Conservation (phyloP, 2,888 invertebrate genomes). For the Glyphotaelius pellucidus region DNA sequence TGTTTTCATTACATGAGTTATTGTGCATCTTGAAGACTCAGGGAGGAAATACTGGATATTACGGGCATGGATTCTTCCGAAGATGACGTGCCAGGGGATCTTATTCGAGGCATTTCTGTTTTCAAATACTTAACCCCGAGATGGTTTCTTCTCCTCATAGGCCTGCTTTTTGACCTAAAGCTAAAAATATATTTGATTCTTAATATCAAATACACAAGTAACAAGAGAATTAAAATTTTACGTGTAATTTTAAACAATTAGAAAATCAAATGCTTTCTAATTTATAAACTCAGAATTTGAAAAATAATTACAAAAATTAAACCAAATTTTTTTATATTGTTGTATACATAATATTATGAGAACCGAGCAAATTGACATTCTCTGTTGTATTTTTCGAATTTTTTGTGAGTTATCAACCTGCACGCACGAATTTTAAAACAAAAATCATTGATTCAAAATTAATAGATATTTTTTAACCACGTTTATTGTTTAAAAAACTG, state of each 20-base stretch:
- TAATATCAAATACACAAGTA: background rate
- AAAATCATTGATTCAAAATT: too few species aligned
- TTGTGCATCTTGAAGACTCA: background rate
- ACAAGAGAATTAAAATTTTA: background rate
- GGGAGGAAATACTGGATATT: background rate
- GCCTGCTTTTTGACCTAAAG: background rate
- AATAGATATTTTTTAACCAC: too few species aligned
- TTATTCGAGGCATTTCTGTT: background rate
- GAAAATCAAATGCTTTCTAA: too few species aligned
- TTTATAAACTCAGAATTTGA: background rate
- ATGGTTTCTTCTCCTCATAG: background rate
- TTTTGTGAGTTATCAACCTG: too few species aligned
- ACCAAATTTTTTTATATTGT: too few species aligned
- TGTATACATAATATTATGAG: background rate
- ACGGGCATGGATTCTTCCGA: background rate
- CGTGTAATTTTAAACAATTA: background rate
- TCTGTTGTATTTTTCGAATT: background rate
- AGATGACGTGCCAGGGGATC: background rate
- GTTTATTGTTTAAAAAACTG: too few species aligned
- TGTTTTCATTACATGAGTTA: background rate
- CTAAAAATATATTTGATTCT: background rate
- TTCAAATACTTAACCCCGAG: background rate
- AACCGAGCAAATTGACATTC: background rate
- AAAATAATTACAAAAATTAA: too few species aligned
- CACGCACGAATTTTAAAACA: too few species aligned